phyloP scores from a whole-genome alignment of 30 jellyfish, hydroid and myxozoan genomes.

The Chironex yamaguchii region DNA sequence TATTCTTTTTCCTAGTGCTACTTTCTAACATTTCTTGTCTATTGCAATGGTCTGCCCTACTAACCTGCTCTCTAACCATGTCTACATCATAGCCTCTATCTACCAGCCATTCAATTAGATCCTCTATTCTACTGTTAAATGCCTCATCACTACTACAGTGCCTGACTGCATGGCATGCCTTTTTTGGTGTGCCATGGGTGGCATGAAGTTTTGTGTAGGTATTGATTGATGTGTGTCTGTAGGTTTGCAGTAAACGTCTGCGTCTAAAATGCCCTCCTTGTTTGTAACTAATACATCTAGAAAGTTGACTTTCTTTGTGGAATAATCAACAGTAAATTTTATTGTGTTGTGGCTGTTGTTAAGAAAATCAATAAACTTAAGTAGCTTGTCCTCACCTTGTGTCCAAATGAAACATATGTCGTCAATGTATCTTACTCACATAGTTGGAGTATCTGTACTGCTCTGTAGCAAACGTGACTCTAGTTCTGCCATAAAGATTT shows the following conservation, averaged over 20 bases:
- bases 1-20: no score
- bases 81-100: no score
- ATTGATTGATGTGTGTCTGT: no score
- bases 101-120: no score
- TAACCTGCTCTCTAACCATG: no score
- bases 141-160: no score
- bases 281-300: not conserved
- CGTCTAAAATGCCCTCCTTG: not conserved
- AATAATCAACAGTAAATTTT: not conserved
- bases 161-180: no score
- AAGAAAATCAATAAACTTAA: not conserved
- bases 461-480: not conserved
- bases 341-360: not conserved
- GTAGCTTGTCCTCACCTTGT: not conserved
- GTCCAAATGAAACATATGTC: not conserved
- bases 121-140: no score
- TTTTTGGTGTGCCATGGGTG: no score
- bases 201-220: no score
- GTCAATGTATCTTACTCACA: not conserved
- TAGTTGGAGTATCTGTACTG: not conserved
- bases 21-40: no score
- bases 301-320: not conserved
- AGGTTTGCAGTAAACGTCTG: conserved; percentile 27
- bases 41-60: no score
- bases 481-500: not conserved